These are phyloP conservation scores for Harpagoxenus sublaevis DNA, from an alignment of 2,888 invertebrate genomes.

Conservation along the genomic window DNA sequence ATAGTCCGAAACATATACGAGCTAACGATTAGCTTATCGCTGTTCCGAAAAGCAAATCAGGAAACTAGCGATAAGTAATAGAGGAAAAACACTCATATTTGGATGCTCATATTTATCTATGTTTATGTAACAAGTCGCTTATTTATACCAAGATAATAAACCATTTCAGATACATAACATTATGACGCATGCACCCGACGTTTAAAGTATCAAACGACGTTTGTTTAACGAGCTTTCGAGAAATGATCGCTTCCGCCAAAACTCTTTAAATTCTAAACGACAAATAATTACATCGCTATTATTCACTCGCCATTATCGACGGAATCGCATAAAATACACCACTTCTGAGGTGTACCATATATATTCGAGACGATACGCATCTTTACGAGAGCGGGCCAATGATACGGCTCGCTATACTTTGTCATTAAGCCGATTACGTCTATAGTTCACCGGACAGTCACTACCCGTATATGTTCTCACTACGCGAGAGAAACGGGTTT, in stretches of 20 bases:
- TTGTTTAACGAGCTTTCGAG: background rate
- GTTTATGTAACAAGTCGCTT: background rate
- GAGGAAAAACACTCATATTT: background rate
- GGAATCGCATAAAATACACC: background rate
- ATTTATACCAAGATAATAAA: background rate
- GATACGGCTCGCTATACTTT: conserved; percentile 43
- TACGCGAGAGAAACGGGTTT: conserved; percentile 28
- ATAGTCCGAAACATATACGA: background rate
- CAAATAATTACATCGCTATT: conserved; percentile 2
- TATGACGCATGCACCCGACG: background rate
- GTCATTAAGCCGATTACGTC: conserved; percentile 53
- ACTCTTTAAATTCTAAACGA: background rate
- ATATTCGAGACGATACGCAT: background rate
- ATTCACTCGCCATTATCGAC: conserved; percentile 3
- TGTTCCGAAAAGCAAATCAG: background rate
- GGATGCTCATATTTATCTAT: conserved; percentile 1
- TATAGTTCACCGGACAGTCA: conserved; percentile 11
- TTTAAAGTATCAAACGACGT: background rate
- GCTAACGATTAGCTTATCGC: background rate
- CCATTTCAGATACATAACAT: conserved; percentile 22
- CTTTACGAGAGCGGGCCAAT: conserved; percentile 11
- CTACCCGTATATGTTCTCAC: conserved; percentile 40
- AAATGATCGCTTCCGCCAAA: background rate
- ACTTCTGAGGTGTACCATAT: background rate
- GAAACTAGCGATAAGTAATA: background rate